Conservation (phyloP, 2,113 vertebrate species). For the Oriolus oriolus region DNA sequence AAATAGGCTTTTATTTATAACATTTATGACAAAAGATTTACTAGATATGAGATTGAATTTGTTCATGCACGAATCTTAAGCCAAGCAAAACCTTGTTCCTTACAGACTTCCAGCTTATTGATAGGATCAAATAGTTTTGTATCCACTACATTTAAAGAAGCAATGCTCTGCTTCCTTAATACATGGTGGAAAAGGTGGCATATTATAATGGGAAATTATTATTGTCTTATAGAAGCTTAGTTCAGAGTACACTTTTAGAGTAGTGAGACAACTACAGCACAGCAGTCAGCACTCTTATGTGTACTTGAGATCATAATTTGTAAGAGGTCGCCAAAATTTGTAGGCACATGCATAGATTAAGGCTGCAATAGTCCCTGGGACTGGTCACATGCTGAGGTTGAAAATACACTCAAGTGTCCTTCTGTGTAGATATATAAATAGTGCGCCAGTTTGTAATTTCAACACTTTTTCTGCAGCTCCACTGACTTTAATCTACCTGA, state of each 20-base stretch:
- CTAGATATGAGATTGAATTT: background rate
- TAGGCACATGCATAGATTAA: background rate
- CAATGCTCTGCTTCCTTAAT: background rate
- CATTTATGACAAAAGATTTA: background rate
- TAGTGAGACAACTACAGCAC: background rate
- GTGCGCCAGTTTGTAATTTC: background rate
- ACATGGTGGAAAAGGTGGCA: background rate
- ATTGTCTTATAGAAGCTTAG: background rate
- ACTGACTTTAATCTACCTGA: background rate
- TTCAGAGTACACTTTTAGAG: background rate
- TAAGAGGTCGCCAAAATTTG: background rate
- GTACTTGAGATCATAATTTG: background rate
- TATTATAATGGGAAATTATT: background rate
- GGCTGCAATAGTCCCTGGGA: background rate
- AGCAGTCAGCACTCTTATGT: background rate
- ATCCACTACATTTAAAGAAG: background rate
- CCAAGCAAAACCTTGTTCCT: background rate
- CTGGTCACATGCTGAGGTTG: background rate
- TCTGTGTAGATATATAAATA: background rate
- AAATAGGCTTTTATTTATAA: background rate
- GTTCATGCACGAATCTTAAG: background rate
- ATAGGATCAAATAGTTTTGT: background rate
- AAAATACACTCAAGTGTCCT: background rate
- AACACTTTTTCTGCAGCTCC: background rate
- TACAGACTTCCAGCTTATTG: background rate